Evolutionary conservation across 1,140 invertebrate genomes (phyloP).

Genomic region (Trissolcus basalis): DNA sequence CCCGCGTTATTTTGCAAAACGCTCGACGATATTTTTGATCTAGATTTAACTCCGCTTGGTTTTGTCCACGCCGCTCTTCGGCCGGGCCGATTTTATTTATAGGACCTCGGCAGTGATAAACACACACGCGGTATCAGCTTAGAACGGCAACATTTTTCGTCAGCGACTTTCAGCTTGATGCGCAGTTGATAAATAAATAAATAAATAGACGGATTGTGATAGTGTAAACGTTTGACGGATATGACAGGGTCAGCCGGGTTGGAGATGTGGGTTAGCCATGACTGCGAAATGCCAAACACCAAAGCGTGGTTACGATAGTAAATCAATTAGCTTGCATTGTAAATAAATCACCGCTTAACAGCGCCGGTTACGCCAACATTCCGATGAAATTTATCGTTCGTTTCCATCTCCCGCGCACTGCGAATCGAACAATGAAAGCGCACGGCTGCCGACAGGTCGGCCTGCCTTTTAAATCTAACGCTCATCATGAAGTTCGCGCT

Average conservation of each 20-base stretch:
- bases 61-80: not conserved
- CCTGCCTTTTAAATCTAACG: conserved; percentile 54
- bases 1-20: not conserved
- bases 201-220: conserved; percentile 47
- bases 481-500: conserved; percentile 40
- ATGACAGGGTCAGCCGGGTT: conserved; percentile 8
- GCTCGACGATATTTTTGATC: not conserved
- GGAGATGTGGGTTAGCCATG: conserved; percentile 56
- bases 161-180: conserved; percentile 21
- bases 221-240: conserved; percentile 45
- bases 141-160: conserved; percentile 35
- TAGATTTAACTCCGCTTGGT: not conserved
- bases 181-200: conserved; percentile 27
- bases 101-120: conserved; percentile 23
- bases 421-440: conserved; percentile 51
- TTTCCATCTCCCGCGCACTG: conserved; percentile 59
- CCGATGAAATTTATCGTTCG: conserved; percentile 73
- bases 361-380: conserved; percentile 67
- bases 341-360: conserved; percentile 76
- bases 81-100: too few relatives aligned
- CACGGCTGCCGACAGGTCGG: conserved; percentile 56
- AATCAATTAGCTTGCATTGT: conserved; percentile 74
- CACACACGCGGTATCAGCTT: conserved; percentile 41
- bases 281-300: conserved; percentile 54
- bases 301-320: conserved; percentile 65